These are phyloP conservation scores for Alviniconcha strummeri DNA, from an alignment of 2,888 invertebrate species.

Conservation along the genomic window DNA sequence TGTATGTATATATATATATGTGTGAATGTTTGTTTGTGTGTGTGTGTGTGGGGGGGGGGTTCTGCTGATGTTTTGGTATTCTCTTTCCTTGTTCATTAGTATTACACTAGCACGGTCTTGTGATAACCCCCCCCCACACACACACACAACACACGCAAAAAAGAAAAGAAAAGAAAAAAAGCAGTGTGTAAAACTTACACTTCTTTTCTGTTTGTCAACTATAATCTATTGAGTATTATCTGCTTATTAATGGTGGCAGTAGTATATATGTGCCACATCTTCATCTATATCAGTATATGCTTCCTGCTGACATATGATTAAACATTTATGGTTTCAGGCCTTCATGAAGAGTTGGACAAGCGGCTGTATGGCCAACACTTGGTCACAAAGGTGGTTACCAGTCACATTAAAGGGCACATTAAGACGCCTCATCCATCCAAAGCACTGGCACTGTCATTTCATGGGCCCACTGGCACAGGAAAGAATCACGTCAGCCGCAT, in stretches of 20 bases:
- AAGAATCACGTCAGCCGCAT: conserved; percentile 73
- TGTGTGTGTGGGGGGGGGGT: neutral
- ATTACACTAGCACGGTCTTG: neutral
- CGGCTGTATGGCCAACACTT: conserved; percentile 85
- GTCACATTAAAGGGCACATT: conserved; percentile 82
- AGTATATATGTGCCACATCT: neutral
- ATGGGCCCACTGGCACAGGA: conserved; percentile 89
- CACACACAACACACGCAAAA: neutral
- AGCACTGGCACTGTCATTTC: conserved; percentile 93
- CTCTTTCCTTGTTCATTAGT: too few relatives aligned
- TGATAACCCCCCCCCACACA: neutral
- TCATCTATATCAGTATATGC: neutral
- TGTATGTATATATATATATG: neutral
- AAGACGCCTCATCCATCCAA: conserved; percentile 75
- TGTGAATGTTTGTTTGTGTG: neutral
- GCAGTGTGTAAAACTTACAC: neutral
- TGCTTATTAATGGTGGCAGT: neutral
- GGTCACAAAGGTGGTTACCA: conserved; percentile 81
- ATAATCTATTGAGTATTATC: neutral
- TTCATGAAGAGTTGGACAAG: conserved; percentile 57
- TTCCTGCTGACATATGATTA: neutral
- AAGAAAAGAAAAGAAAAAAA: neutral
- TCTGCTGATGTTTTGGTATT: too few relatives aligned
- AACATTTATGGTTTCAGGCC: conserved; percentile 54
- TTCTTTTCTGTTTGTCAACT: neutral